These are phyloP conservation scores for Leptopilina boulardi DNA, from an alignment of 1,140 invertebrate genomes.

Conservation along the genomic window DNA sequence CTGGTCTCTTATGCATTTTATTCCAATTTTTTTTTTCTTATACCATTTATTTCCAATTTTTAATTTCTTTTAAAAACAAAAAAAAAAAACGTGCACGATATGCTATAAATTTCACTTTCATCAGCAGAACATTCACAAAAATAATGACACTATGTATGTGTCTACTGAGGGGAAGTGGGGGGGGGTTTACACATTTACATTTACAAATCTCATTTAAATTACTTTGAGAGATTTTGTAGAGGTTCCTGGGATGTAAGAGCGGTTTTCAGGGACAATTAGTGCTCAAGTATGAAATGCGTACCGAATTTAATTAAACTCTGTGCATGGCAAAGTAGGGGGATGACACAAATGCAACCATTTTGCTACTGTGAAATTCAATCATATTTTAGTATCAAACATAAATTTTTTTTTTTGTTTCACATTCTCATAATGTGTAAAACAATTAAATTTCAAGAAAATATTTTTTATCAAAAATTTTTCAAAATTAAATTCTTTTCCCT, in stretches of 20 bases:
- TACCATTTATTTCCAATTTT: background rate
- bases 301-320: constrained; percentile 28
- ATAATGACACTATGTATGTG: background rate
- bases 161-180: too few relatives aligned
- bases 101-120: constrained; percentile 5
- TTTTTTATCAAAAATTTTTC: too few relatives aligned
- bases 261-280: constrained; percentile 19
- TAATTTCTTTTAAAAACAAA: background rate
- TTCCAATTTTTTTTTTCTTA: background rate
- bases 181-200: constrained; percentile 10
- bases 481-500: too few relatives aligned
- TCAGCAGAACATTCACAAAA: background rate
- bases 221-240: constrained; percentile 15
- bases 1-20: background rate
- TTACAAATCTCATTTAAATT: constrained; percentile 1
- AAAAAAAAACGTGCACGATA: too few relatives aligned
- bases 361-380: background rate
- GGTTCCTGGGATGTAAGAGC: background rate
- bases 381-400: background rate
- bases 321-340: background rate
- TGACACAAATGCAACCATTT: constrained; percentile 10
- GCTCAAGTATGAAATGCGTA: constrained; percentile 26
- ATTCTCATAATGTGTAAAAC: too few relatives aligned
- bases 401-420: background rate
- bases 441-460: too few relatives aligned